Base-by-base conservation (phyloP, 2,113 vertebrate species). In the Leptobrachium leishanense region DNA sequence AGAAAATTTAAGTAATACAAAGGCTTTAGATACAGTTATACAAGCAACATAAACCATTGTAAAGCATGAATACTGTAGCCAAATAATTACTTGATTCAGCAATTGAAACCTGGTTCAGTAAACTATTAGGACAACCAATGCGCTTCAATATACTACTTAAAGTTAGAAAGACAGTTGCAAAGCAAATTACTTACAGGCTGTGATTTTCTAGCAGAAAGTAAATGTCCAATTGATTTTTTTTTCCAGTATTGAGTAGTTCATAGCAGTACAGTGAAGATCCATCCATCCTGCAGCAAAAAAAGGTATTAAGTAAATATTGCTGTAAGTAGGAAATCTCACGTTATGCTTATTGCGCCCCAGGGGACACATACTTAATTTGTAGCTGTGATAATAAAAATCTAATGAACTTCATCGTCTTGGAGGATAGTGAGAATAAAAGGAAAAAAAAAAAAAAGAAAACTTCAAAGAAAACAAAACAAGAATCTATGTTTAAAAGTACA, bases 391-490 rank as follows among this genome's bases (percentile, higher is more conserved):
- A 97, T 95, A 95, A 93, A 92, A 93, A 88, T 91, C 91, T 95
- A 94, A 95, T 94, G 91, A 95, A 95, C 88, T 88, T 91, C 90
- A 79, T 87, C 89, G 88, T 89, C 89, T 89, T 92, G 89, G 87
- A 88, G 87, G 89, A 94, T 93, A 93, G 91, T 91, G 90, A 74
- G 50, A 10, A 10, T n/a, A 55, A 43, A 93, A 10, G 15, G 43
- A 53, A 42, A 93, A 89, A 91, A 89, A 88, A 90, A 93, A 20
- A 55, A 62, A 93, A 90, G 91, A 89, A 88, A 90, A 93, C 95
- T 97, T 97, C 95, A 97, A 97, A 98, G 95, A 92, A 93, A 92
- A 92, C 89, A 92, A 94, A 93, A 92, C 85, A 88, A 90, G 89
- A 90, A 89, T 87, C 85, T 89, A 85, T 90, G 93, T 93, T 95